phyloP scores from a whole-genome alignment of 2,797 vertebrate genomes.

The Yasuhikotakia modesta region DNA sequence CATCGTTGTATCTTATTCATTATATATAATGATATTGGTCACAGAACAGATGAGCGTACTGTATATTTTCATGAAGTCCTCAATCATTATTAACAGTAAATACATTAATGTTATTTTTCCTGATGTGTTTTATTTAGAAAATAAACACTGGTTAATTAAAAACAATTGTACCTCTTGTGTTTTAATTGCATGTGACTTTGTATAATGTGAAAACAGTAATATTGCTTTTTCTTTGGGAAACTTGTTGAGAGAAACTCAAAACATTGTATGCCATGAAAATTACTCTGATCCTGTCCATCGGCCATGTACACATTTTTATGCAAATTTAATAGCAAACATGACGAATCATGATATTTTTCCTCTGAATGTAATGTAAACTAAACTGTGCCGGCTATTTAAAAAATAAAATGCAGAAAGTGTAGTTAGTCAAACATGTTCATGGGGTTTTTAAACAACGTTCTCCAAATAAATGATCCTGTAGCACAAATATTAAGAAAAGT shows the following conservation, averaged over 20 bases:
- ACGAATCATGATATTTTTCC: too few species aligned
- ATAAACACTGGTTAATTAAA: constrained; percentile 67
- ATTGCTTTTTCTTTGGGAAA: too few species aligned
- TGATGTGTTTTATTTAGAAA: constrained; percentile 68
- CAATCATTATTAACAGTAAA: constrained; percentile 60
- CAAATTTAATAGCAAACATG: too few species aligned
- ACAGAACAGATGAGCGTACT: constrained; percentile 63
- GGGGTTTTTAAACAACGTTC: too few species aligned
- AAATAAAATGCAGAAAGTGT: too few species aligned
- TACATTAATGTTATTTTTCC: constrained; percentile 63
- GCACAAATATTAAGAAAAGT: too few species aligned
- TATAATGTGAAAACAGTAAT: constrained; percentile 26
- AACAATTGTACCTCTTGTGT: constrained; percentile 26
- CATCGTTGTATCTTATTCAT: constrained; percentile 37
- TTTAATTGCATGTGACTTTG: constrained; percentile 25
- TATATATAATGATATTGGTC: constrained; percentile 52
- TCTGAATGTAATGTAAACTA: too few species aligned
- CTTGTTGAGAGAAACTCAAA: not conserved
- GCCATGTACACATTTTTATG: too few species aligned
- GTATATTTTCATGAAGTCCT: constrained; percentile 66
- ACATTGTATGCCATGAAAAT: not conserved
- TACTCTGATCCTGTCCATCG: too few species aligned
- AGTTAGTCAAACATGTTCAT: too few species aligned
- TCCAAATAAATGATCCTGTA: too few species aligned
- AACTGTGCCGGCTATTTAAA: too few species aligned